A percentile compares a stretch with the other conserved stretches of the same genome.
Evolutionary conservation across 2,888 invertebrate species (phyloP).

Genomic region (Ypsolopha scabrella): DNA sequence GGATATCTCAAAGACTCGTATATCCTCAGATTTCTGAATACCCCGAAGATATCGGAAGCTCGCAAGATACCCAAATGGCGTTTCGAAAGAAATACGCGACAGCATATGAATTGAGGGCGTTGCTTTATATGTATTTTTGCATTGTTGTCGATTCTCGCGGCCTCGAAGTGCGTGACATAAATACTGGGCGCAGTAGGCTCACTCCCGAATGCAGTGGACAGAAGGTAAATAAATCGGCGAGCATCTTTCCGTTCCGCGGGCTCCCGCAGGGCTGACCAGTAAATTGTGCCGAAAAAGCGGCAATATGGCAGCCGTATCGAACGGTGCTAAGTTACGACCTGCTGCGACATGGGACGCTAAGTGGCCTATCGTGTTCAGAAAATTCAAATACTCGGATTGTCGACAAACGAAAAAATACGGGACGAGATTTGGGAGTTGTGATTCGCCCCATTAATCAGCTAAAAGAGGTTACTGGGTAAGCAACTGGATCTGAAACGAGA

Average conservation of each 20-base stretch:
- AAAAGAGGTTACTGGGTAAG: slow-evolving; percentile 24
- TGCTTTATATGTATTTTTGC: slow-evolving; percentile 52
- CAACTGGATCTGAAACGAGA: background rate
- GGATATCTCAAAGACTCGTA: background rate
- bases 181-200: slow-evolving; percentile 50
- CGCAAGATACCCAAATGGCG: slow-evolving; percentile 34
- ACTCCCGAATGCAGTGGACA: slow-evolving; percentile 51
- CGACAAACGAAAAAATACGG: slow-evolving; percentile 35
- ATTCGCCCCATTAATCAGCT: slow-evolving; percentile 46
- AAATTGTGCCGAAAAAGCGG: slow-evolving; percentile 61
- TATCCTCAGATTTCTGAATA: background rate
- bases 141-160: slow-evolving; percentile 51
- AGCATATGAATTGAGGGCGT: slow-evolving; percentile 42
- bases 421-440: slow-evolving; percentile 22
- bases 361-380: slow-evolving; percentile 65
- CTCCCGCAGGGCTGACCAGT: slow-evolving; percentile 46
- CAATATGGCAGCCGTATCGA: slow-evolving; percentile 58
- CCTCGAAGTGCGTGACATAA: slow-evolving; percentile 47
- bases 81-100: slow-evolving; percentile 49
- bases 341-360: slow-evolving; percentile 53
- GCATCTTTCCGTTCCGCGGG: slow-evolving; percentile 48
- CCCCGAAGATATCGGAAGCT: too few species aligned
- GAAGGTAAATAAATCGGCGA: slow-evolving; percentile 42
- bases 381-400: slow-evolving; percentile 47
- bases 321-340: slow-evolving; percentile 56